Evolutionary conservation across 2,888 invertebrate genomes (phyloP).

Genomic region (Brachypalpus laphriformis): DNA sequence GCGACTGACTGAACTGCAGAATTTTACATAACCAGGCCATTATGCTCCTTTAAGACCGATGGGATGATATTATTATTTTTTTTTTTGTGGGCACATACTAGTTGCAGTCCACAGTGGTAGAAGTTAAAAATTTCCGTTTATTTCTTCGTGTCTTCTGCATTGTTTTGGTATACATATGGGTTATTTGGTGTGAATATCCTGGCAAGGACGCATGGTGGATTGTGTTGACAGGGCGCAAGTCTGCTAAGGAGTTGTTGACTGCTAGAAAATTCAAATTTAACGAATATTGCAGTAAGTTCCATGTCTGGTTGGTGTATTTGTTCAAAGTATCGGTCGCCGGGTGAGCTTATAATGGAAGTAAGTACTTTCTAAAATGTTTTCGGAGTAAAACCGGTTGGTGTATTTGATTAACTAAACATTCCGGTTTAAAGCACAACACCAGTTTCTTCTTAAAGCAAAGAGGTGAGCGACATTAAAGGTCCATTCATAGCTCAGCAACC

Average conservation of each 20-base stretch:
- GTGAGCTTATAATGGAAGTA: neutral
- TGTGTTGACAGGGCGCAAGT: conserved; percentile 42
- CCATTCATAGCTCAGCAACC: too few relatives aligned
- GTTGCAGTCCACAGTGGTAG: conserved; percentile 64
- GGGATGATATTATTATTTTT: neutral
- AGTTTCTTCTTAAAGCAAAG: too few relatives aligned
- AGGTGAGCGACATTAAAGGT: too few relatives aligned
- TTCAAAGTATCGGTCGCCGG: neutral
- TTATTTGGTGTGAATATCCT: conserved; percentile 28
- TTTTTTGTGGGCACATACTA: conserved; percentile 39
- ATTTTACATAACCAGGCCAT: conserved; percentile 61
- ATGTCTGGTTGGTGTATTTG: neutral
- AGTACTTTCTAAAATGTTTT: neutral
- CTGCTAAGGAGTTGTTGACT: neutral
- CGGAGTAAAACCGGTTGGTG: conserved; percentile 7
- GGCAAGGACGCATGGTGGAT: conserved; percentile 62
- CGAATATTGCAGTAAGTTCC: neutral
- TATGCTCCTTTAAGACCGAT: conserved; percentile 46
- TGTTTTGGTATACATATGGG: conserved; percentile 39
- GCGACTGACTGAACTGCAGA: conserved; percentile 59
- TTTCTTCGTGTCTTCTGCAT: conserved; percentile 49
- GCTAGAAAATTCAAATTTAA: neutral
- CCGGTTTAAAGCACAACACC: neutral
- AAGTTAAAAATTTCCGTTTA: neutral
- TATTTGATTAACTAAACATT: neutral